These are phyloP conservation scores for Scrobipalpa costella DNA, from an alignment of 2,888 invertebrate genomes.

Conservation along the genomic window DNA sequence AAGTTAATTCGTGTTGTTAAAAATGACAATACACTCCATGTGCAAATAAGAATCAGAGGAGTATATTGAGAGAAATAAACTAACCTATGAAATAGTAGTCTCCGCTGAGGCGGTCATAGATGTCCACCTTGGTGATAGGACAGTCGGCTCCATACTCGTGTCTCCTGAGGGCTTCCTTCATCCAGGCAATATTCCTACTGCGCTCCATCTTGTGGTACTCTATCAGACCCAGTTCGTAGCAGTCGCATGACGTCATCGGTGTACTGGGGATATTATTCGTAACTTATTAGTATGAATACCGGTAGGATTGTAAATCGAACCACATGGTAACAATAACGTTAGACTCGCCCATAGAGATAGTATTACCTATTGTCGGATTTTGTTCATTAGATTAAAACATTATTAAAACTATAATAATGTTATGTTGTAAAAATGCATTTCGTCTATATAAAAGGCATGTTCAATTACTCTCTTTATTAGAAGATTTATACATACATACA, in stretches of 20 bases:
- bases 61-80: background rate
- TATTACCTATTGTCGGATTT: too few species aligned
- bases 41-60: too few species aligned
- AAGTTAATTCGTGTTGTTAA: too few species aligned
- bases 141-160: background rate
- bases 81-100: background rate
- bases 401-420: background rate
- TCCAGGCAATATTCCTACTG: slow-evolving; percentile 94
- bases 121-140: slow-evolving; percentile 7
- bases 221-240: slow-evolving; percentile 94
- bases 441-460: too few species aligned
- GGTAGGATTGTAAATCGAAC: too few species aligned
- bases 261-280: slow-evolving; percentile 50
- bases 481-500: too few species aligned
- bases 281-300: too few species aligned
- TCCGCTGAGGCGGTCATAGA: slow-evolving; percentile 4
- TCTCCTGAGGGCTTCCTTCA: slow-evolving; percentile 87
- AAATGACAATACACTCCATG: too few species aligned
- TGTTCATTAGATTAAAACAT: background rate
- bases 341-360: too few species aligned
- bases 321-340: too few species aligned
- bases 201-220: slow-evolving; percentile 93
- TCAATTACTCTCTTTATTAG: too few species aligned
- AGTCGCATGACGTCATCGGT: slow-evolving; percentile 88
- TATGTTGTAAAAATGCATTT: too few species aligned